Base-by-base conservation (phyloP, 2,113 vertebrate species). In the Halichoeres trimaculatus region DNA sequence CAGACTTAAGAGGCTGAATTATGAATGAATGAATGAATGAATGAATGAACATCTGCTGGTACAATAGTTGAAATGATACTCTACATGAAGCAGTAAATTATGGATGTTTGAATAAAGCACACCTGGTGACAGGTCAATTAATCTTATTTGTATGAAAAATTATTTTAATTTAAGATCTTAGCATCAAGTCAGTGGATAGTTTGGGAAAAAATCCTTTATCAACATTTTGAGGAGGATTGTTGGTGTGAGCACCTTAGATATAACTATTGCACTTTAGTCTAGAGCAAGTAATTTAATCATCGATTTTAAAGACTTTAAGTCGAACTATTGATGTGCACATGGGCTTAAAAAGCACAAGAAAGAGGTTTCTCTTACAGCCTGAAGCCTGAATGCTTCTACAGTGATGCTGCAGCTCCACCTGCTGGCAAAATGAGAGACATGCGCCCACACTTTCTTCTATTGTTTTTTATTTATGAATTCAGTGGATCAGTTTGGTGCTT, bases 1-100 rank as follows among this genome's bases (percentile, higher is more conserved):
- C 30, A 51, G 22, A 34, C 17, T 51, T 50, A 10, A 19, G 5
- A 22, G 16, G 34, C 1, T 63, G 6, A 70, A 56, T 63, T 63
- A 63, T 77, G 35, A 12, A 70, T 58, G 43, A 13, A 70, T 58
- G 43, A 51, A 16, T n/a, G n/a, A n/a, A n/a, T n/a, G n/a, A n/a
- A n/a, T n/a, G n/a, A n/a, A n/a, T n/a, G 12, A 16, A 24, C 9
- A 43, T 50, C 41, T 58, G 41, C 36, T 24, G 34, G 22, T 26
- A 6, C 17, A 43, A 17, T 23, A 3, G 19, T 9, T 48, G 19
- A 10, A 17, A 45, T 4, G 8, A 45, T 17, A n/a, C 19, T 48
- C 19, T 48, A 13, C 19, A 71, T 23, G 10, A 22, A 38, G 23
- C 36, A 23, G 1, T 54, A 36, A 12, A 65, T n/a, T n/a, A 7